These are phyloP conservation scores for Carposina sasakii DNA, from an alignment of 1,140 invertebrate species.

Conservation along the genomic window DNA sequence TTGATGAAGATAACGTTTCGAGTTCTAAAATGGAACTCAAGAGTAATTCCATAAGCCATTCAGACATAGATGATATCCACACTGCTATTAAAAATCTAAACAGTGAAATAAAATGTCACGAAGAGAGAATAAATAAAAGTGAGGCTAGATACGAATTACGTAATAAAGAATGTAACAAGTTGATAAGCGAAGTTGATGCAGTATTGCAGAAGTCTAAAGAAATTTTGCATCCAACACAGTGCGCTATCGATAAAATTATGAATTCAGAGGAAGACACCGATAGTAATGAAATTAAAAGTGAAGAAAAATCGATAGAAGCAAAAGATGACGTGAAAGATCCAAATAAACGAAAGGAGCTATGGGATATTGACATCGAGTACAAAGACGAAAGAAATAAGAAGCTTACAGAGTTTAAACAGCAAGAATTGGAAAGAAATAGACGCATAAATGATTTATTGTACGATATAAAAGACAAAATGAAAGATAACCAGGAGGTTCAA, in stretches of 20 bases:
- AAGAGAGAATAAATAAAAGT: slow-evolving; percentile 53
- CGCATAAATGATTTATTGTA: slow-evolving; percentile 49
- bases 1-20: too few species aligned
- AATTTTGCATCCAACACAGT: slow-evolving; percentile 48
- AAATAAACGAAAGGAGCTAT: slow-evolving; percentile 39
- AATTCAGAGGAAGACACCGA: not conserved
- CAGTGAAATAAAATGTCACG: slow-evolving; percentile 48
- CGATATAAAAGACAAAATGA: slow-evolving; percentile 63
- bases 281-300: slow-evolving; percentile 4
- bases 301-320: slow-evolving; percentile 10
- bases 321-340: too few species aligned
- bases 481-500: slow-evolving; percentile 60
- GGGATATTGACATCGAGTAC: slow-evolving; percentile 33
- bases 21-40: slow-evolving; percentile 6
- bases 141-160: slow-evolving; percentile 45
- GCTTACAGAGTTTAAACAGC: slow-evolving; percentile 30
- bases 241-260: slow-evolving; percentile 6
- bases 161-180: slow-evolving; percentile 50
- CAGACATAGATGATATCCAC: slow-evolving; percentile 52
- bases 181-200: slow-evolving; percentile 62
- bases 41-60: not conserved
- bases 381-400: slow-evolving; percentile 36
- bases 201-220: slow-evolving; percentile 51
- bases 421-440: slow-evolving; percentile 43
- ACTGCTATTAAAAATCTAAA: slow-evolving; percentile 48